Evolutionary conservation across 2,797 vertebrate species (phyloP), one percentile per base, ranked within the genome.

Genomic region (Euthynnus affinis): DNA sequence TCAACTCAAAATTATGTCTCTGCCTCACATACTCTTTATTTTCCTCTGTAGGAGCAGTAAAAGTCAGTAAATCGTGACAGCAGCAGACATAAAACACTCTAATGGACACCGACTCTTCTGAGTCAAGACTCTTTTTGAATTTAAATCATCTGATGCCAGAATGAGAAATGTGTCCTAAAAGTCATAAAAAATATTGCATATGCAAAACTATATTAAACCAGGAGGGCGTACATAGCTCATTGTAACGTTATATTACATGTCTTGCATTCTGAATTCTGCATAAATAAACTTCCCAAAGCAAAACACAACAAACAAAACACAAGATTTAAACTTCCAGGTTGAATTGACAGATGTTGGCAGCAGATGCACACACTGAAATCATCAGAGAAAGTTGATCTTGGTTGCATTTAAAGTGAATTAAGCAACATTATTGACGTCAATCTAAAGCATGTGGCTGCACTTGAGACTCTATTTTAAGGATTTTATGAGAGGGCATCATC

Each of bases 51-150:
- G 81, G 57, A 81, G 37, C 74, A 60, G 76, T 93, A 86, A 92
- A 92, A 91, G 77, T 84, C 82, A n/a, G 68, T 86, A 88, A 90
- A 89, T 88, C 73, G 82, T 72, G 61, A 82, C 85, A 67, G 89
- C 83, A 73, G 75, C 58, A 32, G 78, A 80, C 81, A 90, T 93
- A 89, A 93, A 91, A 90, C 77, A 65, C 84, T 59, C 46, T 89
- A 85, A 91, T 91, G 85, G 88, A 91, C 77, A 65, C 37, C 22
- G 42, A 71, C 76, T 73, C 83, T 76, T 80, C 75, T 72, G 77
- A 71, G 80, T 80, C 25, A 65, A 49, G 68, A 66, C 76, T 71
- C 75, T 40, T 56, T 63, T 22, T 87, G 82, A 86, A 90, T 90
- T 82, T 75, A 90, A 89, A 89, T 87, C 70, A 79, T 78, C 77